Evolutionary conservation across 2,797 vertebrate genomes (phyloP).

Genomic region (Acipenser oxyrinchus): DNA sequence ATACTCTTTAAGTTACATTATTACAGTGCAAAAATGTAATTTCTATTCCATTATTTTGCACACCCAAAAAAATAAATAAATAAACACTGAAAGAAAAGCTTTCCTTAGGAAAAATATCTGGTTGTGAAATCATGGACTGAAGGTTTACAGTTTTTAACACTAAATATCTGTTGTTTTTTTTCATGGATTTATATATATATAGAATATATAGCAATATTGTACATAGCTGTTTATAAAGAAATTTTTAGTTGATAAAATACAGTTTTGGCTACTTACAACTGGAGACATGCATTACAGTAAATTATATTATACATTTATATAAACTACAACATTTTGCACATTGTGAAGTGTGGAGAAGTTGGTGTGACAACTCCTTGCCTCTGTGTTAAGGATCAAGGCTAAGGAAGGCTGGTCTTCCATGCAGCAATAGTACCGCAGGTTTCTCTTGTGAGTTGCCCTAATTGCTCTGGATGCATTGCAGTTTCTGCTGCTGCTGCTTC

Average conservation of each 20-base stretch:
- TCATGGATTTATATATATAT: conserved; percentile 36
- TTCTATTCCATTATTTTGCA: conserved; percentile 49
- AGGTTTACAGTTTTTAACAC: conserved; percentile 18
- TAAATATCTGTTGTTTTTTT: conserved; percentile 43
- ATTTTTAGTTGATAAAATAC: conserved; percentile 46
- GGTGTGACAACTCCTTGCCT: conserved; percentile 30
- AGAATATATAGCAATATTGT: conserved; percentile 45
- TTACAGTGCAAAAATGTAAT: conserved; percentile 43
- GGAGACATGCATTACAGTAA: conserved; percentile 56
- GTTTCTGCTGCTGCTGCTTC: too few species aligned
- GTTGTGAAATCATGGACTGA: conserved; percentile 34
- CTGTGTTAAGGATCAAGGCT: conserved; percentile 23
- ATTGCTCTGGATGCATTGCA: conserved; percentile 28
- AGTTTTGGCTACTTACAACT: conserved; percentile 62
- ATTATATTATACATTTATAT: conserved; percentile 55
- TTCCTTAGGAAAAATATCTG: conserved; percentile 53
- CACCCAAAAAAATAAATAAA: conserved; percentile 43
- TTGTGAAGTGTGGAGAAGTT: conserved; percentile 28
- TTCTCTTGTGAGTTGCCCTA: conserved; percentile 21
- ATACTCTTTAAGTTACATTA: conserved; percentile 42
- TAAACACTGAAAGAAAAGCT: conserved; percentile 22
- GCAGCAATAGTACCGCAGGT: conserved; percentile 31
- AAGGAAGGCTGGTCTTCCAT: conserved; percentile 36
- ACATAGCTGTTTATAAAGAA: conserved; percentile 59
- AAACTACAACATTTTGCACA: conserved; percentile 48